Evolutionary conservation across 2,888 invertebrate species (phyloP), one percentile per base, ranked within the genome.

Genomic region (Meandrusa payeni): DNA sequence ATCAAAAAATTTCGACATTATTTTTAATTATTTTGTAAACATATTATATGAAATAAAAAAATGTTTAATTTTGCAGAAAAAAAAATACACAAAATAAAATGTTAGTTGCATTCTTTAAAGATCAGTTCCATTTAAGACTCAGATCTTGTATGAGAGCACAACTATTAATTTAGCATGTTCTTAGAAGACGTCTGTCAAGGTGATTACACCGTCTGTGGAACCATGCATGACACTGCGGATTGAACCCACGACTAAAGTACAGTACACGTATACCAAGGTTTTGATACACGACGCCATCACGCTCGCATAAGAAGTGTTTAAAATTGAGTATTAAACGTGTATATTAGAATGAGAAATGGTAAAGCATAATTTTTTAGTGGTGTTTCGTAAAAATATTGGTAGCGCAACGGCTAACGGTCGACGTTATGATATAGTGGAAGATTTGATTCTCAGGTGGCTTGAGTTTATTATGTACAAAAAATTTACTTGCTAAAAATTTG

Each of bases 181-280:
- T 82, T 80, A 80, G 80, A 77, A 81, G 80, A 69, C 59, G 47
- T 24, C 62, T 68, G 58, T 55, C 71, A 74, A 81, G 53, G 52
- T 52, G 61, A 72, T 60, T 54, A 29, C 66, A 74, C 65, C 50
- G 61, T 72, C 82, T 76, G 82, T 83, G 79, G 81, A 79, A 80
- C 67, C 76, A 82, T 79, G 80, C 76, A 5, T 23, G 10, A 36
- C n/a, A n/a, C 47, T 36, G 42, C 55, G 72, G 52, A 47, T 76
- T 61, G 80, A 81, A 76, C 81, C 58, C 43, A 34, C n/a, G n/a
- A n/a, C n/a, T n/a, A n/a, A n/a, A 49, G 51, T 15, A 42, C 57
- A 33, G 27, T 27, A 38, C 40, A 43, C 46, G 47, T 44, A 40
- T 31, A 26, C 37, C 20, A 2, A 33, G 23, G 19, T 12, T 6